phyloP scores from a whole-genome alignment of 2,797 vertebrate species.

The Serranus cabrilla region DNA sequence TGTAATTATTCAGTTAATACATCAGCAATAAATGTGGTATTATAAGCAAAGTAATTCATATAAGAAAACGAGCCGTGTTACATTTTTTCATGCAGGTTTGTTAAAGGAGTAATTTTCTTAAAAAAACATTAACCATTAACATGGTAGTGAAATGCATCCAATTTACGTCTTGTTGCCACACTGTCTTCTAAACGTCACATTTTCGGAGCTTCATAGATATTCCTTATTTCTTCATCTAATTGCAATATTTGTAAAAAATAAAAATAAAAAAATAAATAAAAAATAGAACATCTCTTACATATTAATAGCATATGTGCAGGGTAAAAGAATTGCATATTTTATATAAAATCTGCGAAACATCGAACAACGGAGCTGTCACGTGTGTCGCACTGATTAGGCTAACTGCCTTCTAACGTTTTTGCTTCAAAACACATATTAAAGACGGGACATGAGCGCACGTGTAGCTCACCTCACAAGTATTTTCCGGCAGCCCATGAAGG shows the following conservation, averaged over 20 bases:
- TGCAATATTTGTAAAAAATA: not conserved
- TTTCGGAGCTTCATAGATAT: too few species aligned
- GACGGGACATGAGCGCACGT: slow-evolving; percentile 7
- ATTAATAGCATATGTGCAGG: too few species aligned
- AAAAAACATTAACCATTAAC: not conserved
- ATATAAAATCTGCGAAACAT: not conserved
- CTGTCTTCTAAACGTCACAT: not conserved
- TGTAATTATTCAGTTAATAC: not conserved
- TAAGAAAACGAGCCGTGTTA: too few species aligned
- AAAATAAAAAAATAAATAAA: too few species aligned
- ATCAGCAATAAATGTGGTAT: not conserved
- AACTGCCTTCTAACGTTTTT: too few species aligned
- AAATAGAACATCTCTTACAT: not conserved
- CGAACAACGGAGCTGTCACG: too few species aligned
- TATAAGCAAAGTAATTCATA: not conserved
- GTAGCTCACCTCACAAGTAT: not conserved
- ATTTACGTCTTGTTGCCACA: not conserved
- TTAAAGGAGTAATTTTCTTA: too few species aligned
- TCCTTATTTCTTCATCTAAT: not conserved
- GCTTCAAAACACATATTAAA: too few species aligned
- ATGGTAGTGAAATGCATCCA: not conserved
- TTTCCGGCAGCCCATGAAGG: slow-evolving; percentile 66
- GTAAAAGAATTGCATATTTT: too few species aligned
- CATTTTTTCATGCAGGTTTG: too few species aligned
- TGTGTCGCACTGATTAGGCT: too few species aligned